A percentile compares a stretch with the other conserved stretches of the same genome.
These are phyloP conservation scores for Cataglyphis hispanica DNA, from an alignment of 1,140 invertebrate species.

Conservation along the genomic window DNA sequence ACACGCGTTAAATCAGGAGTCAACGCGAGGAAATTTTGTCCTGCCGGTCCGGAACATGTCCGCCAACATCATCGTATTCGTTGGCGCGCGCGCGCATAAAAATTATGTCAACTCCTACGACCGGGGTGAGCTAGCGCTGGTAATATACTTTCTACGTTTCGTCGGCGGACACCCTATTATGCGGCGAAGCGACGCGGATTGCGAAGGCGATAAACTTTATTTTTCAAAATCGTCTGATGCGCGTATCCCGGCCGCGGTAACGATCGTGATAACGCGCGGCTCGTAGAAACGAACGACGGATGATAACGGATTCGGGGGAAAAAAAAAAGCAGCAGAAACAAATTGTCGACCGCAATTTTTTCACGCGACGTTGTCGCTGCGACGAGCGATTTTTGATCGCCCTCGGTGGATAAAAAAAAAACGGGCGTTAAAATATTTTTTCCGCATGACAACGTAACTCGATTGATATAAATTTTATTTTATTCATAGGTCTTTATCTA, in stretches of 20 bases:
- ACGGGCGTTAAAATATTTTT: slow-evolving; percentile 62
- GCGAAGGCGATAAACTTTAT: slow-evolving; percentile 77
- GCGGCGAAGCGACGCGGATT: slow-evolving; percentile 52
- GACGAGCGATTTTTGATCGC: slow-evolving; percentile 58
- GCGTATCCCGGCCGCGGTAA: slow-evolving; percentile 56
- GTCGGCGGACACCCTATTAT: slow-evolving; percentile 69
- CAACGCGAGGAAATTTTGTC: slow-evolving; percentile 62
- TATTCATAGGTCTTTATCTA: background rate
- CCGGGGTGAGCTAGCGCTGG: slow-evolving; percentile 49
- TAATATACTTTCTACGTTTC: slow-evolving; percentile 74
- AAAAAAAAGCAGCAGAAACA: slow-evolving; percentile 59
- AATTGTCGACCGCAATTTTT: slow-evolving; percentile 68
- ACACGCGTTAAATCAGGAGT: slow-evolving; percentile 63
- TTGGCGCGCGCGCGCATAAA: slow-evolving; percentile 69
- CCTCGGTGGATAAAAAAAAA: slow-evolving; percentile 48
- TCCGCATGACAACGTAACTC: background rate
- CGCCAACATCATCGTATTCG: slow-evolving; percentile 65
- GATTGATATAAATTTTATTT: slow-evolving; percentile 4
- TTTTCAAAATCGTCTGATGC: slow-evolving; percentile 75
- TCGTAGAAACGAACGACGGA: slow-evolving; percentile 74
- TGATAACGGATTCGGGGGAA: slow-evolving; percentile 63
- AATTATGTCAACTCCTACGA: slow-evolving; percentile 74
- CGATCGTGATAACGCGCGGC: slow-evolving; percentile 75
- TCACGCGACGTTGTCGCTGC: slow-evolving; percentile 34
- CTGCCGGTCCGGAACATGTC: slow-evolving; percentile 40